Evolutionary conservation across 2,113 vertebrate species (phyloP).

Genomic region (Mandrillus leucophaeus): DNA sequence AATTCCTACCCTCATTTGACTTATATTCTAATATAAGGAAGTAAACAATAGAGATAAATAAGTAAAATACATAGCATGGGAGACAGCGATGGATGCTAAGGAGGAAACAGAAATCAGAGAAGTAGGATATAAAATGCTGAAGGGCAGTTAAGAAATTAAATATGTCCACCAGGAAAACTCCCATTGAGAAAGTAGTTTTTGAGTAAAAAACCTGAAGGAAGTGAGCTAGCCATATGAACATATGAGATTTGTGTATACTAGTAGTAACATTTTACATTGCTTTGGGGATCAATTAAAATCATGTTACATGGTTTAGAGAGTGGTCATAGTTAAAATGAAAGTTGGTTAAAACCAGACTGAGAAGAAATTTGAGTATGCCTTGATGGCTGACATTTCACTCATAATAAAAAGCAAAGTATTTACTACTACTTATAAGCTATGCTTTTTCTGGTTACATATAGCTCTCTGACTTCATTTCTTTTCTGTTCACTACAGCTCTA

Average conservation of each 20-base stretch:
- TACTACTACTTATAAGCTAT: not conserved
- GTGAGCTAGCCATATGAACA: not conserved
- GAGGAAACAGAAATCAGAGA: not conserved
- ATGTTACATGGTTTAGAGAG: not conserved
- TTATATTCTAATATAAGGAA: not conserved
- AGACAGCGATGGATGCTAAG: not conserved
- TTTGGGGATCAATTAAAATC: not conserved
- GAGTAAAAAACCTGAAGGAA: not conserved
- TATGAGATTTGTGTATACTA: not conserved
- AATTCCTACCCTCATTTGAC: not conserved
- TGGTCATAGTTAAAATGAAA: not conserved
- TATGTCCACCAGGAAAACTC: not conserved
- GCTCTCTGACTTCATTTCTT: not conserved
- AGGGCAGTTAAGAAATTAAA: not conserved
- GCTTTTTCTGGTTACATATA: no score
- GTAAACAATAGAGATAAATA: not conserved
- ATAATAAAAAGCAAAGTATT: not conserved
- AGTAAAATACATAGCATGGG: not conserved
- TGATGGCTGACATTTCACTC: no score
- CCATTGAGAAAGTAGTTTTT: not conserved
- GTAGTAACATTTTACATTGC: not conserved
- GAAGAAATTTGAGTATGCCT: not conserved
- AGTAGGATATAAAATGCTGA: not conserved
- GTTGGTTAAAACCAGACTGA: not conserved
- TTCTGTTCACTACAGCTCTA: not conserved